A percentile compares a stretch with the other conserved stretches of the same genome.
These are phyloP conservation scores for Eulimnadia texana DNA, from an alignment of 1,140 invertebrate genomes.

Conservation along the genomic window DNA sequence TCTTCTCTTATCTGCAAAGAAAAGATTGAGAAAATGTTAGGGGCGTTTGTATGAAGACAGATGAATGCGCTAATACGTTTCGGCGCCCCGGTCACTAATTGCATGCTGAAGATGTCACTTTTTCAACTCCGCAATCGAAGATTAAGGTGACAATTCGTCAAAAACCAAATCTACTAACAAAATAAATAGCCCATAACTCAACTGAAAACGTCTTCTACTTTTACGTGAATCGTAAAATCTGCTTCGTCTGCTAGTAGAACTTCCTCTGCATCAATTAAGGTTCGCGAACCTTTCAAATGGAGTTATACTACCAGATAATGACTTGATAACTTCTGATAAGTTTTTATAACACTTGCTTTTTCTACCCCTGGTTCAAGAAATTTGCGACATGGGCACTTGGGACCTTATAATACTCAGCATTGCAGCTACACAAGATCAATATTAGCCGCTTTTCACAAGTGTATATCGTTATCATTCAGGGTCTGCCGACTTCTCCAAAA, in stretches of 20 bases:
- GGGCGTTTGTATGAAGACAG: neutral
- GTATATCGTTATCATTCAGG: too few relatives aligned
- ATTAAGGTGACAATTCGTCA: neutral
- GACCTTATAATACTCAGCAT: neutral
- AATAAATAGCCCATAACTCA: neutral
- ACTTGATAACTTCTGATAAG: too few relatives aligned
- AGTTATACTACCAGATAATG: too few relatives aligned
- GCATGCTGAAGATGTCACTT: neutral
- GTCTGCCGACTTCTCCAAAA: too few relatives aligned
- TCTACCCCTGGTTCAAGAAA: neutral
- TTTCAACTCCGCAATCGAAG: neutral
- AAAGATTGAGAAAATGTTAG: neutral
- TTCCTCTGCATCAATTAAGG: neutral
- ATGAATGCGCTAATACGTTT: neutral
- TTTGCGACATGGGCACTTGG: neutral
- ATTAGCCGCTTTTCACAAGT: neutral
- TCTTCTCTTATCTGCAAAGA: too few relatives aligned
- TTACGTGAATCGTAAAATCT: too few relatives aligned
- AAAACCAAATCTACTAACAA: neutral
- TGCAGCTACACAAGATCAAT: neutral
- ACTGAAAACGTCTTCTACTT: neutral
- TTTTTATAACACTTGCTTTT: too few relatives aligned
- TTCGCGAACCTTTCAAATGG: neutral
- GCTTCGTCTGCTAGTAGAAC: too few relatives aligned
- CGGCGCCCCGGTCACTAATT: neutral